phyloP scores from a whole-genome alignment of 92 coral and sea anemone species.

The Pocillopora grandis region DNA sequence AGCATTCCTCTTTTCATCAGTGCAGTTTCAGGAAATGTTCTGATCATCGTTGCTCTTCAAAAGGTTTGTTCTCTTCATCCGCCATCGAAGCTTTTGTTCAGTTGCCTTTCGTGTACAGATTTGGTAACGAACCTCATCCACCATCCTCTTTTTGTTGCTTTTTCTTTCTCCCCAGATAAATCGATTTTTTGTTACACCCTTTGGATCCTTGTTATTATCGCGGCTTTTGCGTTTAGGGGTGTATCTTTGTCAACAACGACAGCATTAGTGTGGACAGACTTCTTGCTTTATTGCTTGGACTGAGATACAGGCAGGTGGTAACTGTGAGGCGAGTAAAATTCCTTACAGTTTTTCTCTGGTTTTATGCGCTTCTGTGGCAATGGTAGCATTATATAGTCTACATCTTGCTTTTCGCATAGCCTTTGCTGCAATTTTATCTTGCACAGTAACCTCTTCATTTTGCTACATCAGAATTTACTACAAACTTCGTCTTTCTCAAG shows the following conservation, averaged over 20 bases:
- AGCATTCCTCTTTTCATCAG: not conserved
- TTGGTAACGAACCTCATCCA: not conserved
- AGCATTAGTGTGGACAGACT: not conserved
- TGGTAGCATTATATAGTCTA: not conserved
- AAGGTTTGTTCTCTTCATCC: slow-evolving; percentile 1
- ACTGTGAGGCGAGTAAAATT: not conserved
- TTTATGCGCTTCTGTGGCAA: not conserved
- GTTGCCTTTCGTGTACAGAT: too few relatives aligned
- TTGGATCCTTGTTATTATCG: too few relatives aligned
- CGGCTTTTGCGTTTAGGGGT: not conserved
- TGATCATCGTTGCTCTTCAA: not conserved
- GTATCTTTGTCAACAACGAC: slow-evolving; percentile 15
- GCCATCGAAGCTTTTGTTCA: too few relatives aligned
- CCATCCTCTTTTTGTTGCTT: too few relatives aligned
- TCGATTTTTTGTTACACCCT: too few relatives aligned
- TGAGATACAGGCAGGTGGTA: slow-evolving; percentile 11
- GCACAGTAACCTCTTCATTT: not conserved
- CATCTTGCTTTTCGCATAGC: not conserved
- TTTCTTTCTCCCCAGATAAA: too few relatives aligned
- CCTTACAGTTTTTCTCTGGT: not conserved
- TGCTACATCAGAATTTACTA: not conserved
- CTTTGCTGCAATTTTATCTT: not conserved
- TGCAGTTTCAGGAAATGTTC: not conserved
- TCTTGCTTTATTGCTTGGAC: slow-evolving; percentile 12
- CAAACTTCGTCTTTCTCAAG: not conserved